These are phyloP conservation scores for Mesopsocus fuscifrons DNA, from an alignment of 2,888 invertebrate species.

Conservation along the genomic window DNA sequence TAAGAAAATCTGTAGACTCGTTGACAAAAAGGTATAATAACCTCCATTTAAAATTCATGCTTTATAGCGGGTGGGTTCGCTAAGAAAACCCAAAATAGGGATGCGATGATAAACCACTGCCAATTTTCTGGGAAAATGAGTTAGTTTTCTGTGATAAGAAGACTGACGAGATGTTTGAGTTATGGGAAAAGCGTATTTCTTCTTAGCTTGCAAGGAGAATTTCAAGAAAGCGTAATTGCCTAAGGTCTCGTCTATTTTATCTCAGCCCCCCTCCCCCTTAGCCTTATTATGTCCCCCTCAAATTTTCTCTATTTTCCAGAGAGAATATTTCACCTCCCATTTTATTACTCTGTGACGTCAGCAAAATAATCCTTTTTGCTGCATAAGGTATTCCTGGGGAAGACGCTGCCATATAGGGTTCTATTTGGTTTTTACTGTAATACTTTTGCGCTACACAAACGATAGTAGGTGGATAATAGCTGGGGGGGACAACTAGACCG, in stretches of 20 bases:
- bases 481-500: no score
- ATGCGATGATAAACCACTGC: not conserved
- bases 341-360: slow-evolving; percentile 9
- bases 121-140: not conserved
- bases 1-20: not conserved
- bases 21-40: not conserved
- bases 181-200: not conserved
- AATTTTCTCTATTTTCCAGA: slow-evolving; percentile 8
- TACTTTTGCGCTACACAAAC: no score
- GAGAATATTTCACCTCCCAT: slow-evolving; percentile 9
- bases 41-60: not conserved
- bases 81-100: not conserved
- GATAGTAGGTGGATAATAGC: no score
- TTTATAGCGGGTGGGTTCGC: not conserved
- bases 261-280: slow-evolving; percentile 1
- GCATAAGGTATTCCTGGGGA: no score
- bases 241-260: slow-evolving; percentile 10
- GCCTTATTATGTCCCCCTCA: not conserved
- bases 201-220: slow-evolving; percentile 2
- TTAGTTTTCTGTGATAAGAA: not conserved
- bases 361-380: slow-evolving; percentile 6
- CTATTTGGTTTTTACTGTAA: no score
- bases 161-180: not conserved
- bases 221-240: slow-evolving; percentile 10
- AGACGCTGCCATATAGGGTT: no score